Conservation (phyloP, 2,113 vertebrate species). For the Cyanoderma ruficeps region DNA sequence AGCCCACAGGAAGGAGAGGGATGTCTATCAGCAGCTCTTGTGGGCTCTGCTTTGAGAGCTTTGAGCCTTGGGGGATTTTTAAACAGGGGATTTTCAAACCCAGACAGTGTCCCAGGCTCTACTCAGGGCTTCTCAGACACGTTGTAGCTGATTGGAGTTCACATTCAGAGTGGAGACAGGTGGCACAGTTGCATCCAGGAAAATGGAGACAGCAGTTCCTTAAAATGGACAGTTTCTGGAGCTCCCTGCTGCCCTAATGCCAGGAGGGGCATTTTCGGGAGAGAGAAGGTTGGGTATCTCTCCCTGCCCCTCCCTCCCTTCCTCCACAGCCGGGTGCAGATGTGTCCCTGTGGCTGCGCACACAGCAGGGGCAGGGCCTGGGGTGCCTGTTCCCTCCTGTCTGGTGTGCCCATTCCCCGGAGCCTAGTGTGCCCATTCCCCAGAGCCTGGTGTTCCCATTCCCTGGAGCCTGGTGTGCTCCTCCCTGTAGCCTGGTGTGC, state of each 20-base stretch:
- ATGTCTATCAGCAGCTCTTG: neutral
- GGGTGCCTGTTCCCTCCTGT: accelerated
- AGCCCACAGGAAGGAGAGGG: neutral
- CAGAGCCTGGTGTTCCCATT: neutral
- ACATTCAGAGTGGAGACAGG: constrained; percentile 4
- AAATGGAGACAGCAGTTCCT: constrained; percentile 2
- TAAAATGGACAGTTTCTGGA: neutral
- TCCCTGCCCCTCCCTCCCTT: neutral
- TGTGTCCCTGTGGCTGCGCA: accelerated
- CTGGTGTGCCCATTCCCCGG: neutral
- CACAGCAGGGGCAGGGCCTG: neutral
- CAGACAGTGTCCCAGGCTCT: neutral
- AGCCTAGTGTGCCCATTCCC: neutral
- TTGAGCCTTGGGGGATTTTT: neutral
- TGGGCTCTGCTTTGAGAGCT: neutral
- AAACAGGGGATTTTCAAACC: neutral
- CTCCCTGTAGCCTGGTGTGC: neutral
- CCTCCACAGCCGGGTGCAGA: neutral
- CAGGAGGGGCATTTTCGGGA: neutral
- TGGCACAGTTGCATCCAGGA: neutral
- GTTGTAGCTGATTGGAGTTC: accelerated
- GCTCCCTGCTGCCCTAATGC: neutral
- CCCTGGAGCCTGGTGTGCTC: neutral
- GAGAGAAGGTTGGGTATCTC: neutral
- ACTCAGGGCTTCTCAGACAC: neutral